Base-by-base conservation (phyloP, 2,888 invertebrate genomes). In the Tetanocera ferruginea region DNA sequence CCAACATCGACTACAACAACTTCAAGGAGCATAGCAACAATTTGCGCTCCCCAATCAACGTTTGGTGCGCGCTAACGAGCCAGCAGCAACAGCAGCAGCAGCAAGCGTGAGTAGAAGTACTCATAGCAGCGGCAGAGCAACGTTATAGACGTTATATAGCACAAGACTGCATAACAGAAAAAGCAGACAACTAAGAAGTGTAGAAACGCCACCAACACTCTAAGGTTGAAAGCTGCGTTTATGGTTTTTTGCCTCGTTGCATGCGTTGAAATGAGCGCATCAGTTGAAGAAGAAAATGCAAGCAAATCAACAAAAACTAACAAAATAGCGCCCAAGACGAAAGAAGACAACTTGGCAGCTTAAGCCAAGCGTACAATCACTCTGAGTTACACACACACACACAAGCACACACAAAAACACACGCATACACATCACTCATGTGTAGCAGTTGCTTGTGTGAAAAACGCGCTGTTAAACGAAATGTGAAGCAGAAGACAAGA, bases 31-130 rank as follows among this genome's bases (percentile, higher is more conserved):
- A 51, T 17, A 72, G n/a, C 51, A 66, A 37, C 34, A 55, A 67
- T 66, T 66, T 19, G 34, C 75, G 34, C 66, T 66, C 67, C 52
- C 67, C 67, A 66, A 67, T 67, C 51, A 74, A 19, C 51, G 51
- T 74, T 62, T 51, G 34, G 31, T 43, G 25, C 66, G 74, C 74
- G 74, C 74, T 75, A 66, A 64, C 64, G 74, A 64, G 52, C 51
- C 17, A 51, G 49, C 19, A 37, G 57, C 71, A 71, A 28, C 17
- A 17, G 55, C n/a, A 5, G 19, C 52, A 14, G 43, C 17, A 31
- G n/a, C n/a, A 11, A 11, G 73, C 66, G 49, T 52, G 11, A 25
- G 28, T 28, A 23, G 57, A n/a, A n/a, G n/a, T n/a, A n/a, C n/a
- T n/a, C n/a, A n/a, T 28, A 0, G n/a, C n/a, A 55, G 55, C n/a